Conservation (phyloP, 2,888 invertebrate species). For the Plagiodera versicolora region DNA sequence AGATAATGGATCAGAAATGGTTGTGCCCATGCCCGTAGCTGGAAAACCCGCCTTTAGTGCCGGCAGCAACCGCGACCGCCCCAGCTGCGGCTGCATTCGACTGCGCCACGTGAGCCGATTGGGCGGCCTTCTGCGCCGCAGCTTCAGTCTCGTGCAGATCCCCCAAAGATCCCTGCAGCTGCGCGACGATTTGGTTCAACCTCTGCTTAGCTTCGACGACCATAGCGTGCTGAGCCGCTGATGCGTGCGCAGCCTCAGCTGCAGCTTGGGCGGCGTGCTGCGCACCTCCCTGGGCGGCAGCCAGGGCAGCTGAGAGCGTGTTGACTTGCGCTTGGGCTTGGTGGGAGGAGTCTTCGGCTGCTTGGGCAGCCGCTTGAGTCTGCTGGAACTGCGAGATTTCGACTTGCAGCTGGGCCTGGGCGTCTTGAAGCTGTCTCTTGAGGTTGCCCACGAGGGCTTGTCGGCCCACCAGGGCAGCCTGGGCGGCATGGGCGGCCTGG, state of each 20-base stretch:
- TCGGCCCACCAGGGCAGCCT: slow-evolving; percentile 65
- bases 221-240: slow-evolving; percentile 37
- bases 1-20: slow-evolving; percentile 1
- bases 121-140: slow-evolving; percentile 66
- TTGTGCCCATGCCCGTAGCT: slow-evolving; percentile 14
- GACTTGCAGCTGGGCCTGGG: slow-evolving; percentile 65
- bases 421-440: slow-evolving; percentile 69
- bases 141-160: slow-evolving; percentile 72
- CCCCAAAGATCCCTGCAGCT: slow-evolving; percentile 65
- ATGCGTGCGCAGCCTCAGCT: slow-evolving; percentile 32
- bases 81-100: slow-evolving; percentile 67
- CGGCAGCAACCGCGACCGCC: slow-evolving; percentile 34
- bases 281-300: slow-evolving; percentile 39
- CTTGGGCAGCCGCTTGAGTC: slow-evolving; percentile 67
- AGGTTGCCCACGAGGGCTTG: slow-evolving; percentile 56
- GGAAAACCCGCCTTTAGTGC: slow-evolving; percentile 14
- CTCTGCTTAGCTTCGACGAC: slow-evolving; percentile 63
- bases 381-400: slow-evolving; percentile 71
- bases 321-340: slow-evolving; percentile 68
- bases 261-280: slow-evolving; percentile 34
- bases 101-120: slow-evolving; percentile 69
- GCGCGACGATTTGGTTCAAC: slow-evolving; percentile 65
- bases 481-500: slow-evolving; percentile 66
- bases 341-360: slow-evolving; percentile 69
- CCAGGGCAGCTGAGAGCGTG: slow-evolving; percentile 69